phyloP scores from a whole-genome alignment of 2,113 vertebrate genomes.

The Athene noctua region DNA sequence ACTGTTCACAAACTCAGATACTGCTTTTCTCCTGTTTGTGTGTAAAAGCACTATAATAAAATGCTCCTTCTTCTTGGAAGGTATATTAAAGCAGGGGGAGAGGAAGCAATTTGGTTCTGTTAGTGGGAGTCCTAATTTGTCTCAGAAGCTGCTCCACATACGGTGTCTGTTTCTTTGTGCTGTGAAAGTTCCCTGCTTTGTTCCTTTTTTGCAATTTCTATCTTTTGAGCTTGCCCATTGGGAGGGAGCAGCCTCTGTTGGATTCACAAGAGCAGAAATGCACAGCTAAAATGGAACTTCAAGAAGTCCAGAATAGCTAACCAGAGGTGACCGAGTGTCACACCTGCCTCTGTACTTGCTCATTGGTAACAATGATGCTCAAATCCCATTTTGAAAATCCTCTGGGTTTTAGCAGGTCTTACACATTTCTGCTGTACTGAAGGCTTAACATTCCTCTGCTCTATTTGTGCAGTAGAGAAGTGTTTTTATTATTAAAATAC shows the following conservation, averaged over 20 bases:
- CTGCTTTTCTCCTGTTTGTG: background rate
- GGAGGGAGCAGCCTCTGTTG: slow-evolving; percentile 15
- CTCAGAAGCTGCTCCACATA: background rate
- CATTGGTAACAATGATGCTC: background rate
- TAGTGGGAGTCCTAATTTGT: slow-evolving; percentile 6
- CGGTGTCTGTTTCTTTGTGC: background rate
- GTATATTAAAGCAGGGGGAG: background rate
- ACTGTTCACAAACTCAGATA: background rate
- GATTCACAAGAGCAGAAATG: slow-evolving; percentile 22
- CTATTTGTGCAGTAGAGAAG: background rate
- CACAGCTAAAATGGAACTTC: background rate
- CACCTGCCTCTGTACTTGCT: slow-evolving; percentile 25
- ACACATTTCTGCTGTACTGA: background rate
- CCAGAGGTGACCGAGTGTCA: slow-evolving; percentile 5
- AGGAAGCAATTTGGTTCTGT: slow-evolving; percentile 35
- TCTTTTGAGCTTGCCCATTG: slow-evolving; percentile 19
- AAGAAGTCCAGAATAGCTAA: background rate
- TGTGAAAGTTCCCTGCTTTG: slow-evolving; percentile 24
- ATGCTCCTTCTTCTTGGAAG: background rate
- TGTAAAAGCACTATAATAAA: background rate
- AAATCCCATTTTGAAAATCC: slow-evolving; percentile 2
- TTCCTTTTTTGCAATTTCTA: background rate
- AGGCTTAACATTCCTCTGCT: background rate
- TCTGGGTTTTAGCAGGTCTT: slow-evolving; percentile 20
- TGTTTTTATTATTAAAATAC: background rate